These are phyloP conservation scores for Mythimna albipuncta DNA, from an alignment of 2,888 invertebrate species.

Conservation along the genomic window DNA sequence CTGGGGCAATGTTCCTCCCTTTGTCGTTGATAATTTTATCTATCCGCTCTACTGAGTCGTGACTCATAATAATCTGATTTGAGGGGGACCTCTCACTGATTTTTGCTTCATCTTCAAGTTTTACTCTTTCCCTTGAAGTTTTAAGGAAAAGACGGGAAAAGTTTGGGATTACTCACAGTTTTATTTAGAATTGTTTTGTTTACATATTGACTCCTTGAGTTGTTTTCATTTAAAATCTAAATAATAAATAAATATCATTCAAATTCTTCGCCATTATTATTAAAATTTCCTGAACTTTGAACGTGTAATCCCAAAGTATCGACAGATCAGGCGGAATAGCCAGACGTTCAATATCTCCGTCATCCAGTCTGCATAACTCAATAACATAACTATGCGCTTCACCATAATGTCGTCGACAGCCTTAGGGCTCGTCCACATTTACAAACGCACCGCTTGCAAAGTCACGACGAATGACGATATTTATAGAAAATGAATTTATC, in stretches of 20 bases:
- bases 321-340: constrained; percentile 67
- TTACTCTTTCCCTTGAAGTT: constrained; percentile 55
- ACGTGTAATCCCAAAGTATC: constrained; percentile 38
- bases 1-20: constrained; percentile 76
- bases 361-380: constrained; percentile 87
- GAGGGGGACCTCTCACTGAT: constrained; percentile 64
- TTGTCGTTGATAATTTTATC: constrained; percentile 87
- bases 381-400: constrained; percentile 85
- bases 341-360: constrained; percentile 75
- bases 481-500: background rate
- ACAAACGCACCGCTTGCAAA: background rate
- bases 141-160: constrained; percentile 45
- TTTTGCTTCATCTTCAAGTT: constrained; percentile 65
- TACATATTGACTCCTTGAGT: background rate
- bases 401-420: constrained; percentile 61
- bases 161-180: constrained; percentile 32
- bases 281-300: background rate
- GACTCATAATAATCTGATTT: constrained; percentile 84
- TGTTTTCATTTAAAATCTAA: background rate
- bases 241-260: background rate
- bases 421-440: constrained; percentile 43
- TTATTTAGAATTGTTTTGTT: constrained; percentile 19
- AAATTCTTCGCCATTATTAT: constrained; percentile 3
- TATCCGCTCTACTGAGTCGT: constrained; percentile 82
- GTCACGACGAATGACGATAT: background rate